phyloP scores from a whole-genome alignment of 2,113 vertebrate genomes.

The Paradoxurus hermaphroditus region DNA sequence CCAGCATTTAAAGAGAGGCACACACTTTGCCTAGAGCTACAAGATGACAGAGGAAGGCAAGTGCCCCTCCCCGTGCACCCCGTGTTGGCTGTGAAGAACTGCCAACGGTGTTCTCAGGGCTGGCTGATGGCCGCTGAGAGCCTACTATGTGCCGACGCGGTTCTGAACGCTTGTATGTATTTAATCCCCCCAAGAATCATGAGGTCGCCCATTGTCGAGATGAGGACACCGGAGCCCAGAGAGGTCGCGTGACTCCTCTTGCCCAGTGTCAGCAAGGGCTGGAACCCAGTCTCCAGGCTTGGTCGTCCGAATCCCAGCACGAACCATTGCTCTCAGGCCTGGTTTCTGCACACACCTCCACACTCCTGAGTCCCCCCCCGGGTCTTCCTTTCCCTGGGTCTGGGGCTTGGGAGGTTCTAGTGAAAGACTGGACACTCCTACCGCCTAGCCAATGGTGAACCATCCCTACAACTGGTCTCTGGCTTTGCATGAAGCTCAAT shows the following conservation, averaged over 20 bases:
- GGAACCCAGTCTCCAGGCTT: background rate
- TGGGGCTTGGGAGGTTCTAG: background rate
- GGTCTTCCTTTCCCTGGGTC: background rate
- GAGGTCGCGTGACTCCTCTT: background rate
- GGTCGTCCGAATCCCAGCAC: accelerated
- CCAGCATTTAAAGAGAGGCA: background rate
- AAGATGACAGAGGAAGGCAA: background rate
- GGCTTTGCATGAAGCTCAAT: background rate
- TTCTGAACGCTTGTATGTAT: background rate
- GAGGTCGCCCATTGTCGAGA: accelerated
- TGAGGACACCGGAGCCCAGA: background rate
- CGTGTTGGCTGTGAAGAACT: too few species aligned
- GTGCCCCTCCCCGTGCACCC: background rate
- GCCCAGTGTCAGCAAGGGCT: background rate
- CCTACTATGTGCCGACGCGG: background rate
- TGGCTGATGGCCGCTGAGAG: background rate
- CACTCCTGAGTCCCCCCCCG: too few species aligned
- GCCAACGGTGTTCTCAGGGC: background rate
- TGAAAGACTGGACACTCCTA: background rate
- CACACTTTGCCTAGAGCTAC: background rate
- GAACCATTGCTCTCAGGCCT: accelerated
- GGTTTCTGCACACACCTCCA: background rate
- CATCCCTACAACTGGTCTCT: background rate
- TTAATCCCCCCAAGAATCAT: background rate
- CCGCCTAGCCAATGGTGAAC: background rate